Percentiles rank a stretch among this genome's conserved stretches.
Evolutionary conservation across 2,797 vertebrate species (phyloP).

Genomic region (Carapus acus): DNA sequence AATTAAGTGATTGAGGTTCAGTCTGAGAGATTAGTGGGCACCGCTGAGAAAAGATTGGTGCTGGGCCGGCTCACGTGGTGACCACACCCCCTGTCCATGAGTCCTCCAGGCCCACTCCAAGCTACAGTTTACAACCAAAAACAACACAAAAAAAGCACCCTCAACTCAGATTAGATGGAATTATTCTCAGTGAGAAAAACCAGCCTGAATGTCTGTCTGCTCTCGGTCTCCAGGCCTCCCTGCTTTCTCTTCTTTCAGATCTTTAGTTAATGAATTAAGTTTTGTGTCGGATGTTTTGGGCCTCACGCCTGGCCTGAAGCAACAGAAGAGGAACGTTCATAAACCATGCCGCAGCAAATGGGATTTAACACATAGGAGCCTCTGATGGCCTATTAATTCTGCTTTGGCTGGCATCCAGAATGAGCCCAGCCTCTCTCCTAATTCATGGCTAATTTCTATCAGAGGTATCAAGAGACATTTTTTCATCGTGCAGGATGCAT

Average conservation of each 20-base stretch:
- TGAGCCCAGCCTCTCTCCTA: constrained; percentile 83
- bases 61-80: constrained; percentile 55
- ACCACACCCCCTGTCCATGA: constrained; percentile 49
- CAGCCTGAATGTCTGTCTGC: constrained; percentile 40
- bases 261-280: constrained; percentile 75
- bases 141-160: constrained; percentile 61
- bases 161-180: constrained; percentile 42
- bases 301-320: constrained; percentile 69
- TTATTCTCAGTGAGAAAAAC: constrained; percentile 42
- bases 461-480: constrained; percentile 87
- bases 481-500: constrained; percentile 81
- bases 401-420: constrained; percentile 86
- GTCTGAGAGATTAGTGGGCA: constrained; percentile 66
- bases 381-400: constrained; percentile 95
- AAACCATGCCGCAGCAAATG: constrained; percentile 84
- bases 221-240: constrained; percentile 52
- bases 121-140: constrained; percentile 55
- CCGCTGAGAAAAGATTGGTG: constrained; percentile 58
- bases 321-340: constrained; percentile 79
- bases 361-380: constrained; percentile 91
- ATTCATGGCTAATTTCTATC: constrained; percentile 97
- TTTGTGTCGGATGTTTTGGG: constrained; percentile 65
- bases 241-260: constrained; percentile 65
- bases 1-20: constrained; percentile 59
- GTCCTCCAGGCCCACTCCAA: constrained; percentile 57